A percentile compares a stretch with the other conserved stretches of the same genome.
Evolutionary conservation across 2,113 vertebrate species (phyloP).

Genomic region (Micronisus gabar): DNA sequence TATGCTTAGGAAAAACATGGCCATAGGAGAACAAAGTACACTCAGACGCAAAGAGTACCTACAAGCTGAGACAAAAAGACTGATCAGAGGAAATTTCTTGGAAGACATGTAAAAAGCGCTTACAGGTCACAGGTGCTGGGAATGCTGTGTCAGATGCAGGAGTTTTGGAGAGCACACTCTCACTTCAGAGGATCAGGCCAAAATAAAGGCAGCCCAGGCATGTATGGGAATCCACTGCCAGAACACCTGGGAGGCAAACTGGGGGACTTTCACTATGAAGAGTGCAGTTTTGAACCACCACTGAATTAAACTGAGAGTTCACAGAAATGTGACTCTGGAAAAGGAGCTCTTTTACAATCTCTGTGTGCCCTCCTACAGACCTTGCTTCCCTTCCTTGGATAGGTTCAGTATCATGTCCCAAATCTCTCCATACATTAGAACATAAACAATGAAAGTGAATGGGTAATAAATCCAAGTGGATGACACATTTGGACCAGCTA

Average conservation of each 20-base stretch:
- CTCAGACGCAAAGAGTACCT: background rate
- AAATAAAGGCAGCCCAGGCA: background rate
- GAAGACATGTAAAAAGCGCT: background rate
- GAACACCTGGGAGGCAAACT: background rate
- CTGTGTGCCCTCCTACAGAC: background rate
- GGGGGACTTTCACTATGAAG: background rate
- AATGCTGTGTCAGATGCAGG: background rate
- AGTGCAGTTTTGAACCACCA: background rate
- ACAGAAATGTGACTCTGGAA: background rate
- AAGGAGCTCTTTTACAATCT: background rate
- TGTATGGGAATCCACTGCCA: background rate
- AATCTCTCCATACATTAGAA: background rate
- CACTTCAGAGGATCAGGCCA: background rate
- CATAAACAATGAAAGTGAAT: background rate
- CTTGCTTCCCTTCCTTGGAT: background rate
- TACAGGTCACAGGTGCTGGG: fast-evolving
- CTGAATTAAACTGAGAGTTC: background rate
- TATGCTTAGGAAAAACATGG: background rate
- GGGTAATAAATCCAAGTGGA: background rate
- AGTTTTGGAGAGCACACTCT: background rate
- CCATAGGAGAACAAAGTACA: background rate
- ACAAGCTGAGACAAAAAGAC: background rate
- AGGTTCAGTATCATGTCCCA: background rate
- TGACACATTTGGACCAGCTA: background rate
- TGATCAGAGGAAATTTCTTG: background rate